phyloP scores from a whole-genome alignment of 2,797 vertebrate genomes.

The Erithacus rubecula region DNA sequence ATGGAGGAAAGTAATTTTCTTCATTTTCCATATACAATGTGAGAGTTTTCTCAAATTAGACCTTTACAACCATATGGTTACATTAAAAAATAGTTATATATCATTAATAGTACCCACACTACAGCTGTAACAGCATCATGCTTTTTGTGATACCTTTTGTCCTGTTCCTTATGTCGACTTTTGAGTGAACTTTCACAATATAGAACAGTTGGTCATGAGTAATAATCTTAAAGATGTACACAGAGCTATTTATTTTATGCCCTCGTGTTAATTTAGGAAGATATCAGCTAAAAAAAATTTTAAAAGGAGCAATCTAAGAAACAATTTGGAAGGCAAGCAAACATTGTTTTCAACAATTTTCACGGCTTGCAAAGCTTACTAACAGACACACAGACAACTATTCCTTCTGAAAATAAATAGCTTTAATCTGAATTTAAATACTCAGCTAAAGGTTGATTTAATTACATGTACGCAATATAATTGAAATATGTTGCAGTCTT shows the following conservation, averaged over 20 bases:
- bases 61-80: neutral
- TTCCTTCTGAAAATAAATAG: neutral
- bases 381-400: neutral
- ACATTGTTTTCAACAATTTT: neutral
- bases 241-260: neutral
- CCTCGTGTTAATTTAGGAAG: constrained; percentile 9
- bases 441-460: neutral
- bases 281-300: neutral
- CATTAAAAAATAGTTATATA: neutral
- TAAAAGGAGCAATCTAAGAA: neutral
- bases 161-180: neutral
- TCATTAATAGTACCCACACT: neutral
- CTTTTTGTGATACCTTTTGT: neutral
- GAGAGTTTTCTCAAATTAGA: neutral
- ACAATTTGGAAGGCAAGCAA: neutral
- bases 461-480: neutral
- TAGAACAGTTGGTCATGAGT: constrained; percentile 17
- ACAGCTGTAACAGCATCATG: neutral
- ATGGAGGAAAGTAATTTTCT: neutral
- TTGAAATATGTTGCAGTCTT: neutral
- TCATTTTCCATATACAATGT: neutral
- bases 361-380: neutral
- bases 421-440: constrained; percentile 33
- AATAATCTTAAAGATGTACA: constrained; percentile 33
- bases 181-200: neutral